Conservation (phyloP, 2,113 vertebrate genomes). For the Cyanoramphus novaezelandiae region DNA sequence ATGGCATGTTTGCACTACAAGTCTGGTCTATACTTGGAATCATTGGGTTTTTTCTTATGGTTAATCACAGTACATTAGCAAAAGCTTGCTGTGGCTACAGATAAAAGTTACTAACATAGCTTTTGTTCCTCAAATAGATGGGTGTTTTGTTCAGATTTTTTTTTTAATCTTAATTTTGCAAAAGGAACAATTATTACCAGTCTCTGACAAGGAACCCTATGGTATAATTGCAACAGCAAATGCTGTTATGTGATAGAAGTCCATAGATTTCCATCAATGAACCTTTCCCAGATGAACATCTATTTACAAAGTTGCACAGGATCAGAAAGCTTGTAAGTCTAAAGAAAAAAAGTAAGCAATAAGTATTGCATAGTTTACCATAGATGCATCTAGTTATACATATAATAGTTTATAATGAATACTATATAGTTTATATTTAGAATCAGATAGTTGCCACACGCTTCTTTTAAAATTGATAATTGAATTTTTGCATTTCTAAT, state of each 20-base stretch:
- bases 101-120: background rate
- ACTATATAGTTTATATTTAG: background rate
- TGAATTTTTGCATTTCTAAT: background rate
- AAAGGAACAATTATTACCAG: background rate
- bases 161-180: background rate
- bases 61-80: background rate
- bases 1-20: rapidly evolving
- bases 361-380: background rate
- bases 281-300: background rate
- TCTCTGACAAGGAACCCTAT: background rate
- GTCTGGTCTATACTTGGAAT: background rate
- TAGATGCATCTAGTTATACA: background rate
- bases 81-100: background rate
- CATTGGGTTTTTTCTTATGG: background rate
- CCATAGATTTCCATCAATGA: background rate
- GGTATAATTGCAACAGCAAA: background rate
- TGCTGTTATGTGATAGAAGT: background rate
- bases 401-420: background rate
- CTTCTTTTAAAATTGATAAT: background rate
- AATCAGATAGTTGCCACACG: rapidly evolving
- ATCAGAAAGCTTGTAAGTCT: background rate
- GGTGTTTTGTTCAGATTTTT: rapidly evolving
- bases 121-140: background rate
- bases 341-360: background rate
- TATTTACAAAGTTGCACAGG: background rate